Base-by-base conservation (phyloP, 2,113 vertebrate genomes). In the Brachirus orientalis region DNA sequence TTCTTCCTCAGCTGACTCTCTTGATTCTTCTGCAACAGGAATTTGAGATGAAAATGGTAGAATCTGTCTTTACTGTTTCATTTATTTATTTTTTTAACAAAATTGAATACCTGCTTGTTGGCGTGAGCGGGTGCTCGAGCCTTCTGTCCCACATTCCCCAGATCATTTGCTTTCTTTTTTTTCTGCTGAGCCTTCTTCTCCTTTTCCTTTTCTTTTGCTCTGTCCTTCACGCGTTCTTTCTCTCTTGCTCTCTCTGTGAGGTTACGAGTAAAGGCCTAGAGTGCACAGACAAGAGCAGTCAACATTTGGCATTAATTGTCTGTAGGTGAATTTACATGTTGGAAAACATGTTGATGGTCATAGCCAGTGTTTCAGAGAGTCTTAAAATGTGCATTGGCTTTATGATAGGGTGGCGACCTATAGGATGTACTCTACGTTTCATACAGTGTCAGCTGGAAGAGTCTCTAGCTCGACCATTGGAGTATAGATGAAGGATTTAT, bases 241-340 rank as follows among this genome's bases (percentile, higher is more conserved):
- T 93, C 90, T 72, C 52, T 83, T 6, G 48, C 41, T 59, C 63
- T 77, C 80, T 89, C 90, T 0, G 89, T 93, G 37, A 88, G 48
- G 59, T 95, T 95, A 63, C 78, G 89, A 45, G 92, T 59, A 45
- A 95, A 88, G 70, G 91, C 88, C 96, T 97, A 70, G 2, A 63
- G 41, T 1, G 18, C n/a, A 55, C 35, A 86, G 17, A 66, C 41
- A 64, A 13, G 20, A 20, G 16, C 18, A 73, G 11, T 13, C 4
- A 13, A 4, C 11, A 13, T 5, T 13, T 12, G 12, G 14, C 53
- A 14, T 40, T 40, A 10, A 19, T 12, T n/a, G 9, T 37, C 16
- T 54, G 28, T 8, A 53, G 6, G 13, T 9, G 35, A 53, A n/a
- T n/a, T 8, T 36, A 20, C 1, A 52, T 28, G 9, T 22, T 9